phyloP scores from a whole-genome alignment of 2,888 invertebrate genomes.

The Encarsia formosa region DNA sequence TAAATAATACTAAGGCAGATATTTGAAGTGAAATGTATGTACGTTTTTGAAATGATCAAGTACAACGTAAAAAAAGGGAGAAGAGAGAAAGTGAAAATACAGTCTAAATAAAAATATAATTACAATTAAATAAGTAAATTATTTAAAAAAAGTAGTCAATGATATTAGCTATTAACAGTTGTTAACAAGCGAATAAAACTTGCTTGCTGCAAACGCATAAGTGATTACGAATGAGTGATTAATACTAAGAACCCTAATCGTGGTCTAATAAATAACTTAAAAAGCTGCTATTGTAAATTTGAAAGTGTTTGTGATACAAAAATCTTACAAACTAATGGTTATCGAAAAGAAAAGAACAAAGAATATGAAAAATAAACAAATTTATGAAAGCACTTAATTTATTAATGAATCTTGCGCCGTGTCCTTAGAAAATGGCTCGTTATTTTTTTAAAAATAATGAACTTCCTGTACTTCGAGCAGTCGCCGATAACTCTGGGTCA shows the following conservation, averaged over 20 bases:
- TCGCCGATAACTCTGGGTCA: slow-evolving; percentile 11
- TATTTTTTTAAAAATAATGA: slow-evolving; percentile 24
- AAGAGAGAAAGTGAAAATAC: slow-evolving; percentile 22
- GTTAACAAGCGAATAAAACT: slow-evolving; percentile 36
- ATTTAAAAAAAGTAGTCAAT: slow-evolving; percentile 38
- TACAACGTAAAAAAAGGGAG: slow-evolving; percentile 17
- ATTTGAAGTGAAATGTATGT: slow-evolving; percentile 21
- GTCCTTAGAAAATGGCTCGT: slow-evolving; percentile 21
- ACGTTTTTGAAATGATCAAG: slow-evolving; percentile 16
- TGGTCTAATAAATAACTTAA: slow-evolving; percentile 30
- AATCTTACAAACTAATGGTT: slow-evolving; percentile 28
- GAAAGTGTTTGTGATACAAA: slow-evolving; percentile 33
- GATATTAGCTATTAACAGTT: slow-evolving; percentile 39
- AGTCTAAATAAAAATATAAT: slow-evolving; percentile 35
- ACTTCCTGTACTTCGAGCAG: slow-evolving; percentile 10
- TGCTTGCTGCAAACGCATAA: slow-evolving; percentile 37
- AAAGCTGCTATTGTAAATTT: slow-evolving; percentile 31
- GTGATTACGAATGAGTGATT: slow-evolving; percentile 32
- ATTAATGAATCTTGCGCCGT: slow-evolving; percentile 17
- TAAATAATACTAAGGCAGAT: slow-evolving; percentile 23
- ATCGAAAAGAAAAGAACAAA: slow-evolving; percentile 19
- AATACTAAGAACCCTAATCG: slow-evolving; percentile 31
- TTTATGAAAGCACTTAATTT: slow-evolving; percentile 24
- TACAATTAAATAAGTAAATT: slow-evolving; percentile 32
- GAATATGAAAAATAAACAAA: slow-evolving; percentile 27